phyloP scores from a whole-genome alignment of 2,113 vertebrate genomes.

The Gymnobelideus leadbeateri region DNA sequence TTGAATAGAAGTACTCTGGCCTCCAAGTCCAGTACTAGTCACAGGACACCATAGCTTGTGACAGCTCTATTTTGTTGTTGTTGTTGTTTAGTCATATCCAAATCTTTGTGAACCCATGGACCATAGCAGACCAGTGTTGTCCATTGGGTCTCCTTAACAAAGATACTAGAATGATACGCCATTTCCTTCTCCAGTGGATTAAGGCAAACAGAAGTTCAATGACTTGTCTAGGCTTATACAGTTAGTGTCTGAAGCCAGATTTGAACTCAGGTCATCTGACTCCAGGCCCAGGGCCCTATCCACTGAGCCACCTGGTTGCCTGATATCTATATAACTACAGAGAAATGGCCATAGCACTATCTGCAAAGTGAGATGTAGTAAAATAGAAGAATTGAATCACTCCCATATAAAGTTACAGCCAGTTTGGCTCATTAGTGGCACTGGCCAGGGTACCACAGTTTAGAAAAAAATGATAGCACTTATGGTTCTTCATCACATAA shows the following conservation, averaged over 20 bases:
- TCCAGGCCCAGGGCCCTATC: too few relatives aligned
- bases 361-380: not conserved
- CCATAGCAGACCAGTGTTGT: too few relatives aligned
- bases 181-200: too few relatives aligned
- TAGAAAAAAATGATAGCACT: not conserved
- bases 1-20: not conserved
- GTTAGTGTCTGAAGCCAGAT: too few relatives aligned
- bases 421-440: not conserved
- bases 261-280: too few relatives aligned
- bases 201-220: too few relatives aligned
- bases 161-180: too few relatives aligned
- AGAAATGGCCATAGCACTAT: not conserved
- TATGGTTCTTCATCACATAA: not conserved
- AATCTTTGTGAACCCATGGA: too few relatives aligned
- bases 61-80: not conserved
- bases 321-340: not conserved
- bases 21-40: not conserved
- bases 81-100: too few relatives aligned
- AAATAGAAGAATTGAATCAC: not conserved
- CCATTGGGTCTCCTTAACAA: too few relatives aligned
- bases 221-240: too few relatives aligned
- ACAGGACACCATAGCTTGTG: not conserved
- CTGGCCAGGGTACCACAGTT: not conserved
- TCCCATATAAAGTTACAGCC: not conserved
- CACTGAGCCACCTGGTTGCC: too few relatives aligned